Evolutionary conservation across 2,888 invertebrate genomes (phyloP).

Genomic region (Spodoptera exigua): DNA sequence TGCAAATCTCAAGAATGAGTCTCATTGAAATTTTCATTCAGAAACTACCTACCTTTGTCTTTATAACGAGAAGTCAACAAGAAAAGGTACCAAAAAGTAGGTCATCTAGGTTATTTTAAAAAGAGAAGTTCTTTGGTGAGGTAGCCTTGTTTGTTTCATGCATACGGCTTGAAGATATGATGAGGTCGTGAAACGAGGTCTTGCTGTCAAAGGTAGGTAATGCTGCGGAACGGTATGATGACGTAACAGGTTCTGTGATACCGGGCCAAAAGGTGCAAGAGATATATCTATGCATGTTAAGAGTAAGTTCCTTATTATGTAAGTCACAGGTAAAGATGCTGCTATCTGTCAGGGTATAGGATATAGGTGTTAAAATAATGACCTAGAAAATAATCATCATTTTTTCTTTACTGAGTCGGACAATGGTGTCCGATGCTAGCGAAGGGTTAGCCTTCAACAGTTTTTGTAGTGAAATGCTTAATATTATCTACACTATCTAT

Average conservation of each 20-base stretch:
- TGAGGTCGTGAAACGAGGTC: slow-evolving; percentile 69
- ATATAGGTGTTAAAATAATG: not conserved
- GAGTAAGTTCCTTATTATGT: slow-evolving; percentile 8
- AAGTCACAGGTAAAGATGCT: slow-evolving; percentile 7
- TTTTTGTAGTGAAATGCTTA: too few species aligned
- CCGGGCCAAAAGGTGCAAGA: slow-evolving; percentile 31
- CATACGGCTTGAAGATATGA: slow-evolving; percentile 54
- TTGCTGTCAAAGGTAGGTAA: slow-evolving; percentile 44
- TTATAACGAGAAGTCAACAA: slow-evolving; percentile 49
- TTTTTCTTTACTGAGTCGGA: too few species aligned
- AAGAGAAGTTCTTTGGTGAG: slow-evolving; percentile 21
- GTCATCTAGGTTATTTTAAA: slow-evolving; percentile 50
- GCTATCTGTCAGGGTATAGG: not conserved
- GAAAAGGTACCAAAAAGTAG: slow-evolving; percentile 45
- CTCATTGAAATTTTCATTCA: slow-evolving; percentile 18
- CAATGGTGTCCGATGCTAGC: too few species aligned
- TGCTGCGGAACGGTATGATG: slow-evolving; percentile 33
- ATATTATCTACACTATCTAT: too few species aligned
- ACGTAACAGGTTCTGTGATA: slow-evolving; percentile 38
- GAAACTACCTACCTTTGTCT: slow-evolving; percentile 35
- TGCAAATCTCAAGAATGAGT: not conserved
- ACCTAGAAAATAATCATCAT: too few species aligned
- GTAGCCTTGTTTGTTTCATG: slow-evolving; percentile 55
- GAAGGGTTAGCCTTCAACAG: too few species aligned
- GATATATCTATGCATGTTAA: not conserved